phyloP scores from a whole-genome alignment of 2,113 vertebrate species.

The Eudorcas thomsonii region DNA sequence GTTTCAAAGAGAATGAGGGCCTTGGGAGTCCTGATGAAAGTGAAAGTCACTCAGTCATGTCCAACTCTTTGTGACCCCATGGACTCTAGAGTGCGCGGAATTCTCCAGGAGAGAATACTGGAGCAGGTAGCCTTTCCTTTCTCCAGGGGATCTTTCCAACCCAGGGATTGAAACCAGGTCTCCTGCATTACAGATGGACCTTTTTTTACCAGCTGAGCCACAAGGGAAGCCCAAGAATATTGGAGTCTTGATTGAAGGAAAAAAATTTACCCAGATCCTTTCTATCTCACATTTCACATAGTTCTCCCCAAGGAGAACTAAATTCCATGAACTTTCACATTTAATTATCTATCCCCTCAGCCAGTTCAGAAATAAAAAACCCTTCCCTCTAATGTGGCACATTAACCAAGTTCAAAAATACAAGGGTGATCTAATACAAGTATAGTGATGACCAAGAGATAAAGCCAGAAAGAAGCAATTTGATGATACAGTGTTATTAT shows the following conservation, averaged over 20 bases:
- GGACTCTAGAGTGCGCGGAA: background rate
- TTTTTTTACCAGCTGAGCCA: background rate
- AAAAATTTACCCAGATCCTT: background rate
- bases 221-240: background rate
- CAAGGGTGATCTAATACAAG: no score
- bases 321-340: background rate
- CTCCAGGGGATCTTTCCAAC: background rate
- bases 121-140: background rate
- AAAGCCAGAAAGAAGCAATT: background rate
- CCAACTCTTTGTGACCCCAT: no score
- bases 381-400: background rate
- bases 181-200: background rate
- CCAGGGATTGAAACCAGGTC: background rate
- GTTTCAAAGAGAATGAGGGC: background rate
- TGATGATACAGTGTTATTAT: background rate
- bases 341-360: background rate
- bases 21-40: background rate
- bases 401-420: background rate
- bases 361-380: background rate
- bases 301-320: background rate
- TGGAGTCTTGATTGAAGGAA: background rate
- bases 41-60: no score
- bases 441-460: background rate
- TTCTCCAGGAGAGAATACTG: background rate
- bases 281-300: background rate